These are phyloP conservation scores for Lepidurus arcticus DNA, from an alignment of 1,140 invertebrate genomes.

Conservation along the genomic window DNA sequence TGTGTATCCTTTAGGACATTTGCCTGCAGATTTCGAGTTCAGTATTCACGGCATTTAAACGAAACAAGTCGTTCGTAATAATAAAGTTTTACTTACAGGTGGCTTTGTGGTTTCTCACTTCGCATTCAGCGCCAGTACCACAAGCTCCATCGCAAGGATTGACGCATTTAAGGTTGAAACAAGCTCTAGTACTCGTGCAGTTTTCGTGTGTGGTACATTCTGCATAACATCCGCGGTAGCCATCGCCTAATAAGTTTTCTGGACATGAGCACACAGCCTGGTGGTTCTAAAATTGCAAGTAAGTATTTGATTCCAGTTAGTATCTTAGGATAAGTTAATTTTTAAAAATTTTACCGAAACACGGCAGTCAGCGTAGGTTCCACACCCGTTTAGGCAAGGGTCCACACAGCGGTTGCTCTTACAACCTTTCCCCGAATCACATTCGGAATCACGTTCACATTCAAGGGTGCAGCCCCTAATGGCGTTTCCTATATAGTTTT, in stretches of 20 bases:
- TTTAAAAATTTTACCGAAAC: slow-evolving; percentile 26
- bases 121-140: slow-evolving; percentile 70
- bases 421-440: slow-evolving; percentile 44
- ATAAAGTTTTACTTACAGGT: slow-evolving; percentile 67
- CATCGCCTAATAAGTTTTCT: slow-evolving; percentile 51
- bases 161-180: slow-evolving; percentile 67
- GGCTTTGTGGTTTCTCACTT: slow-evolving; percentile 66
- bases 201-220: slow-evolving; percentile 44
- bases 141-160: slow-evolving; percentile 67
- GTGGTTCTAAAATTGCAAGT: slow-evolving; percentile 36
- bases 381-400: slow-evolving; percentile 32
- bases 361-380: slow-evolving; percentile 34
- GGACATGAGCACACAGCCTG: slow-evolving; percentile 63
- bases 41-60: slow-evolving; percentile 48
- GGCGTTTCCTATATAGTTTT: slow-evolving; percentile 64
- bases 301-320: neutral
- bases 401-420: slow-evolving; percentile 34
- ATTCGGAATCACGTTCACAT: slow-evolving; percentile 70
- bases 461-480: slow-evolving; percentile 66
- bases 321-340: neutral
- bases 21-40: slow-evolving; percentile 56
- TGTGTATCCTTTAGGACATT: slow-evolving; percentile 77
- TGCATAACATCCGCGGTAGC: slow-evolving; percentile 41
- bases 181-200: slow-evolving; percentile 49
- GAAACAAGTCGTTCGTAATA: slow-evolving; percentile 34